Evolutionary conservation across 2,113 vertebrate species (phyloP).

Genomic region (Mungos mungo): DNA sequence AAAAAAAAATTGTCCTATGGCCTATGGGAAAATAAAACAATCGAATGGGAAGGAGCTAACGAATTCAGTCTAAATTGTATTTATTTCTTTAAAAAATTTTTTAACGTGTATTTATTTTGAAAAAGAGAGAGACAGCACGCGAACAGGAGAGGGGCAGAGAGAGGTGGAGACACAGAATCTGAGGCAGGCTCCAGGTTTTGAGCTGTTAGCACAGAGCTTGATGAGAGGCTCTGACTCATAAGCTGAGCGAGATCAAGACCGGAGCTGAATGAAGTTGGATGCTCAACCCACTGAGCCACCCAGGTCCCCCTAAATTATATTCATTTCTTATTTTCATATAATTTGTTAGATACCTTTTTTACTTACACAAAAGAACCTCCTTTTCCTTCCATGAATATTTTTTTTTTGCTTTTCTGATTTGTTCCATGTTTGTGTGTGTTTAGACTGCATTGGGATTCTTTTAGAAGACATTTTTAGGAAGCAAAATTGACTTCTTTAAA

Average conservation of each 20-base stretch:
- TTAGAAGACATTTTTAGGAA: conserved; percentile 36
- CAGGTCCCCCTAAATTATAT: neutral
- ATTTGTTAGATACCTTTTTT: neutral
- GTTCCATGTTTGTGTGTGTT: neutral
- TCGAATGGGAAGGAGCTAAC: conserved; percentile 21
- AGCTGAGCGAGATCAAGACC: too few relatives aligned
- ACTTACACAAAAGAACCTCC: neutral
- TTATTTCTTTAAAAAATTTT: neutral
- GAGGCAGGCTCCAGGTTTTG: too few relatives aligned
- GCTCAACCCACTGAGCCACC: too few relatives aligned
- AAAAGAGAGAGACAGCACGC: too few relatives aligned
- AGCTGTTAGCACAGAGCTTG: too few relatives aligned
- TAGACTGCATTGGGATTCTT: conserved; percentile 19
- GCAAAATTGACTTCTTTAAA: neutral
- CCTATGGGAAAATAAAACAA: neutral
- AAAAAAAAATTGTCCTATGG: neutral
- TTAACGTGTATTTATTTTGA: too few relatives aligned
- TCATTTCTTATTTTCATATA: neutral
- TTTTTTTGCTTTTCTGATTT: conserved; percentile 24
- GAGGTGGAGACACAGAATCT: too few relatives aligned
- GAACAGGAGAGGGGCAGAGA: too few relatives aligned
- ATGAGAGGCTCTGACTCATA: too few relatives aligned
- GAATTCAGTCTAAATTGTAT: conserved; percentile 6
- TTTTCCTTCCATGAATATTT: neutral
- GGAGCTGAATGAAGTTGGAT: too few relatives aligned